Base-by-base conservation (phyloP, 2,888 invertebrate genomes). In the Aromia moschata region DNA sequence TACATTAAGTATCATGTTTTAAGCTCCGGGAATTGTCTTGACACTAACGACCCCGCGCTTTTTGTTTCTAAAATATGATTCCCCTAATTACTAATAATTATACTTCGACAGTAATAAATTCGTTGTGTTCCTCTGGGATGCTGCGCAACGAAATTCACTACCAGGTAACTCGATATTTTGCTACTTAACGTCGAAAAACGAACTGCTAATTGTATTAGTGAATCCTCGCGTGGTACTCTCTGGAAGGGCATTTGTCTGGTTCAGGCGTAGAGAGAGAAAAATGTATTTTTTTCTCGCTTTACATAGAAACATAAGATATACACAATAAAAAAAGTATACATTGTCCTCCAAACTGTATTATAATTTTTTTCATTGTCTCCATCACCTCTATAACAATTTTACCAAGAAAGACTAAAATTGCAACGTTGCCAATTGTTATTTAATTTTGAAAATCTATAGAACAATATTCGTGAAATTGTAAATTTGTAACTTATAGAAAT, bases 1-100 rank as follows among this genome's bases (percentile, higher is more conserved):
- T 67, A 59, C 63, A 65, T 67, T 65, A 65, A 56, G 65, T 58
- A 65, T 67, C 67, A 60, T 61, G 53, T 67, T 65, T 61, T 62
- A 53, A 47, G 60, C 59, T 43, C 40, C 54, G 67, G 67, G 65
- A 67, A 60, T 67, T 55, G 55, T 56, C 62, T n/a, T 62, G 69
- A 70, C 70, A 69, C 65, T 69, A 69, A 69, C 68, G 68, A 69
- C 64, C 67, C 62, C 58, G 20, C 17, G 51, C 64, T 68, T 74
- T 73, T 73, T 70, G 71, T 74, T 75, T 74, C 75, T 75, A 75
- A 77, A 76, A 77, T 76, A 76, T 75, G 74, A 75, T 74, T 75
- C 74, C 70, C 69, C 69, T 75, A 76, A 77, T 77, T 76, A 76
- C 67, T 65, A 59, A 68, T 73, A 72, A 74, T 74, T 74, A 74